Percentiles rank a stretch among this genome's conserved stretches.
These are phyloP conservation scores for Troides helena DNA, from an alignment of 2,888 invertebrate genomes.

Conservation along the genomic window DNA sequence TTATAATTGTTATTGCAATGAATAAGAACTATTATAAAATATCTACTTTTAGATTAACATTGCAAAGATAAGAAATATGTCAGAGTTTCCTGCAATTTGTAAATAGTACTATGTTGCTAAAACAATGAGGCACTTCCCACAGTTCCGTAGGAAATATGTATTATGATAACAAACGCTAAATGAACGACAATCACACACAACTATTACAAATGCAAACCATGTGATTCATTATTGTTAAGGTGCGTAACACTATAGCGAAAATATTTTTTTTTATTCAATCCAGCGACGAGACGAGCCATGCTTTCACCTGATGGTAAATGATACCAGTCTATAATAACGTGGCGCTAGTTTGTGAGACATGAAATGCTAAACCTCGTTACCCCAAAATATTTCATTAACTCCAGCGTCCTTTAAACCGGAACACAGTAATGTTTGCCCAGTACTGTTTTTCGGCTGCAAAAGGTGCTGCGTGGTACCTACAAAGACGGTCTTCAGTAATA, in stretches of 20 bases:
- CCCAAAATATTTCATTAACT: too few species aligned
- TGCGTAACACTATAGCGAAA: neutral
- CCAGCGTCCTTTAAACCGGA: too few species aligned
- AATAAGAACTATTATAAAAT: neutral
- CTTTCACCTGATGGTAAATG: too few species aligned
- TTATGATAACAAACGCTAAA: slow-evolving; percentile 6
- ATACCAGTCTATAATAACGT: too few species aligned
- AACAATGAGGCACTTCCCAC: neutral
- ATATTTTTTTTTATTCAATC: neutral
- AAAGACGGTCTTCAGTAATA: too few species aligned
- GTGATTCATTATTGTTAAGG: slow-evolving; percentile 10
- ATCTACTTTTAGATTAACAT: neutral
- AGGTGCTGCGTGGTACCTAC: too few species aligned
- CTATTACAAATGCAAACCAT: neutral
- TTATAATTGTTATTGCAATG: neutral
- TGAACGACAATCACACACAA: slow-evolving; percentile 6
- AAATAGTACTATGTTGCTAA: neutral
- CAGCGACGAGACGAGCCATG: too few species aligned
- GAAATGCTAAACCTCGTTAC: too few species aligned
- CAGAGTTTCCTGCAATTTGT: slow-evolving; percentile 2
- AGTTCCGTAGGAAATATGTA: slow-evolving; percentile 9
- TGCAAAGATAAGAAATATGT: neutral
- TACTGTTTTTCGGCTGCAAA: too few species aligned
- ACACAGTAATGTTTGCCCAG: too few species aligned
- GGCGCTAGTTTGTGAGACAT: too few species aligned